Percentiles rank a stretch among this genome's conserved stretches.
phyloP scores from a whole-genome alignment of 2,888 invertebrate genomes.

The Pollenia amentaria region DNA sequence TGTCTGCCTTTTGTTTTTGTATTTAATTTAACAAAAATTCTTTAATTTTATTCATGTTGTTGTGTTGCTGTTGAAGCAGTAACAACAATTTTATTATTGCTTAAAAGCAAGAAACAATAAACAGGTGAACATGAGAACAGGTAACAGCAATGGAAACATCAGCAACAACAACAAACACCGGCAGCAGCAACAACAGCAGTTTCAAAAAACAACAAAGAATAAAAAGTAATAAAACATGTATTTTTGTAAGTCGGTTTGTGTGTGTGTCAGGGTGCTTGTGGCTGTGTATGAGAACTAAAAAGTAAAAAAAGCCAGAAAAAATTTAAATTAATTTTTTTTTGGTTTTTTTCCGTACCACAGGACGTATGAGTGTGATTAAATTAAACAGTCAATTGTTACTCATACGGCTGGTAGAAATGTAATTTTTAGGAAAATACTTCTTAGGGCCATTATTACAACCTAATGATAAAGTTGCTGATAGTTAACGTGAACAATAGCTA shows the following conservation, averaged over 20 bases:
- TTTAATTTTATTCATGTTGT: conserved; percentile 31
- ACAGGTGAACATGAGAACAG: conserved; percentile 45
- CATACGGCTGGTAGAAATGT: conserved; percentile 5
- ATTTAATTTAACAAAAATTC: conserved; percentile 50
- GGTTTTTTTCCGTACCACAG: neutral
- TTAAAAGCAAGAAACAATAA: conserved; percentile 43
- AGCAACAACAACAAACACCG: neutral
- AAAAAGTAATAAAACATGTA: conserved; percentile 1
- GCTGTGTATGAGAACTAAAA: neutral
- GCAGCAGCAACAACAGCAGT: neutral
- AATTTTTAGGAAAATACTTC: neutral
- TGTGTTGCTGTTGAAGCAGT: neutral
- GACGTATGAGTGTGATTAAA: conserved; percentile 54
- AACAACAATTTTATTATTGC: conserved; percentile 44
- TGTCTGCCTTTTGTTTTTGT: conserved; percentile 22
- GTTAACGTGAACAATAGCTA: too few species aligned
- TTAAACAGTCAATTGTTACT: conserved; percentile 24
- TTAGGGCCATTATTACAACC: too few species aligned
- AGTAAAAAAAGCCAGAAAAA: neutral
- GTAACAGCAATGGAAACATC: neutral
- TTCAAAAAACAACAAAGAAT: neutral
- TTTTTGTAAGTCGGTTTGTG: neutral
- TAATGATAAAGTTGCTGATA: too few species aligned
- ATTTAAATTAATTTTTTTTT: conserved; percentile 17
- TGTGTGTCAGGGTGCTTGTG: neutral